A percentile compares a stretch with the other conserved stretches of the same genome.
Conservation (phyloP, 2,797 vertebrate species). For the Sciurus carolinensis region DNA sequence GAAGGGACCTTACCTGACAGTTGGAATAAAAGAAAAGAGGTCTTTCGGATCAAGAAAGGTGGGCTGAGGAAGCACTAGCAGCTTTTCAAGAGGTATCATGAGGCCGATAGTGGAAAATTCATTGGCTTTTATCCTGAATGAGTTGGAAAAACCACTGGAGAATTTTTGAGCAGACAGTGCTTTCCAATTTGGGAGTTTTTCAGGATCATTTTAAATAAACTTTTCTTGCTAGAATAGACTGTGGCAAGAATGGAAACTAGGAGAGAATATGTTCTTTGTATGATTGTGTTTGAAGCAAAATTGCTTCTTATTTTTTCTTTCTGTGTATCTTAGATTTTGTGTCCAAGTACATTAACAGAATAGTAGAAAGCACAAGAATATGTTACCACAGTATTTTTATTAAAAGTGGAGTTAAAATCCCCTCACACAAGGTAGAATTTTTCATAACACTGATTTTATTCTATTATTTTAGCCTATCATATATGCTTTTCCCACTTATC, state of each 20-base stretch:
- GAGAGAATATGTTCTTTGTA: not conserved
- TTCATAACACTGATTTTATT: constrained; percentile 27
- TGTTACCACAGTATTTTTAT: not conserved
- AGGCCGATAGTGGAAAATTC: too few species aligned
- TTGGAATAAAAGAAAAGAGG: not conserved
- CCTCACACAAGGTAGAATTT: not conserved
- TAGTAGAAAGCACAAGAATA: not conserved
- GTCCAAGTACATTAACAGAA: not conserved
- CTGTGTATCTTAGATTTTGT: not conserved
- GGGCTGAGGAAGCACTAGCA: not conserved
- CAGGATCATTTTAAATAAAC: constrained; percentile 23
- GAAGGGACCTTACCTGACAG: not conserved
- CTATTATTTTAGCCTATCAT: constrained; percentile 10
- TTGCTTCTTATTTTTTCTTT: not conserved
- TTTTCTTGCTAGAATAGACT: not conserved
- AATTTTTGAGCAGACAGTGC: constrained; percentile 6
- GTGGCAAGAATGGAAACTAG: not conserved
- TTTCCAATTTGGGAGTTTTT: not conserved
- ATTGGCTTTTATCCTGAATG: not conserved
- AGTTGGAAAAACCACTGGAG: not conserved
- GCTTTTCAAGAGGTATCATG: not conserved
- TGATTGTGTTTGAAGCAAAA: not conserved
- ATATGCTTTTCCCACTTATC: not conserved
- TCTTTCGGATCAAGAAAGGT: not conserved
- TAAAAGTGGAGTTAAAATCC: constrained; percentile 10